Evolutionary conservation across 1,140 invertebrate species (phyloP), one percentile per base, ranked within the genome.

Genomic region (Zaprionus tsacasi): DNA sequence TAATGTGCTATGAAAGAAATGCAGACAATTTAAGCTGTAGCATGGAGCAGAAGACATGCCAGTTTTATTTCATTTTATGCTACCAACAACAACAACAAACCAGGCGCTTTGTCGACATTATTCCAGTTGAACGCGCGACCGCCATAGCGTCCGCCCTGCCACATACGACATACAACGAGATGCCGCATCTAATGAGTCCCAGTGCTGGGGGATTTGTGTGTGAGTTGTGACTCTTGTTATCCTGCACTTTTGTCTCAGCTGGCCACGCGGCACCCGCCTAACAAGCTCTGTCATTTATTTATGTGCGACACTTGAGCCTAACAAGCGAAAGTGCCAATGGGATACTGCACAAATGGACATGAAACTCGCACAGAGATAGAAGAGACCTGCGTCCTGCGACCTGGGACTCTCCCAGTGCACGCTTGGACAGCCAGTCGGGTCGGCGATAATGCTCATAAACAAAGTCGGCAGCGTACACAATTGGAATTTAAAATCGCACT

Each of bases 271-370:
- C 40, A 15, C n/a, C 40, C 35, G 66, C 54, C 68, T 86, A 86
- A 86, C 82, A 88, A 86, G 82, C 79, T 57, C 45, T 79, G 69
- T 69, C 64, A 60, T 77, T 73, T 77, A 72, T 77, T 77, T 76
- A 77, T 79, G 79, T 80, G 75, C 82, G 75, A 68, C 75, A 70
- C 71, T 75, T 64, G 81, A 77, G 81, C 82, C 81, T 86, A 85
- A 85, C 81, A 85, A 86, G 79, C 72, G 65, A 82, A 82, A 70
- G 79, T 79, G 83, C 75, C 83, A 77, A 77, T 76, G 64, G 80
- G 56, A 58, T 60, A 33, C 50, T 52, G 38, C 48, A 30, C 35
- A 56, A 65, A 40, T 67, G 70, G 48, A 63, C 65, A 70, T 25
- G 38, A 27, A 17, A 52, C 21, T n/a, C 6, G 15, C 40, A 45